Conservation (phyloP, 1,140 invertebrate species). For the Aphidius ervi region DNA sequence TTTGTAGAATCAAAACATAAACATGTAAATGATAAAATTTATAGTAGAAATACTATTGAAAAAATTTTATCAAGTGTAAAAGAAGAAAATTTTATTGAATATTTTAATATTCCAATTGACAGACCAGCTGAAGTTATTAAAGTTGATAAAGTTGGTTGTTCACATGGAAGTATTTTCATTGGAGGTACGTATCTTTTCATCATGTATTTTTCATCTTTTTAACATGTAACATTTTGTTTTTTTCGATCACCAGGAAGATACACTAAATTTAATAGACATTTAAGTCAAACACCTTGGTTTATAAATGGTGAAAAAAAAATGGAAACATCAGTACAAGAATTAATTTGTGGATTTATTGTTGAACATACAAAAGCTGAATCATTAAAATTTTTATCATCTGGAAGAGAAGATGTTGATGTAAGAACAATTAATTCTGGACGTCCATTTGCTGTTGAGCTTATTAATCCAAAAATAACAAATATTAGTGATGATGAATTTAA, state of each 20-base stretch:
- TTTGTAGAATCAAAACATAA: conserved; percentile 37
- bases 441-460: conserved; percentile 81
- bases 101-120: conserved; percentile 48
- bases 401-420: conserved; percentile 93
- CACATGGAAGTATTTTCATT: conserved; percentile 57
- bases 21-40: conserved; percentile 41
- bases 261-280: conserved; percentile 77
- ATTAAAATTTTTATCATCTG: conserved; percentile 80
- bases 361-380: conserved; percentile 55
- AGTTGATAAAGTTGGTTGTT: conserved; percentile 50
- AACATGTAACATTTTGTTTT: conserved; percentile 28
- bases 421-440: conserved; percentile 79
- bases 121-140: conserved; percentile 39
- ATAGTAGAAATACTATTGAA: conserved; percentile 57
- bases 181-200: conserved; percentile 43
- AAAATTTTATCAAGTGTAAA: conserved; percentile 46
- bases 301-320: conserved; percentile 76
- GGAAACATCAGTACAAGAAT: conserved; percentile 86
- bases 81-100: conserved; percentile 50
- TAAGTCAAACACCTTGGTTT: conserved; percentile 94
- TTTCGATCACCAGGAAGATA: conserved; percentile 63
- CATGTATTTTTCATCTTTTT: conserved; percentile 15
- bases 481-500: conserved; percentile 54
- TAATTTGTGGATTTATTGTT: conserved; percentile 66
- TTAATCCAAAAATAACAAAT: conserved; percentile 61